A percentile compares a stretch with the other conserved stretches of the same genome.
These are phyloP conservation scores for Leuctra nigra DNA, from an alignment of 2,888 invertebrate genomes.

Conservation along the genomic window DNA sequence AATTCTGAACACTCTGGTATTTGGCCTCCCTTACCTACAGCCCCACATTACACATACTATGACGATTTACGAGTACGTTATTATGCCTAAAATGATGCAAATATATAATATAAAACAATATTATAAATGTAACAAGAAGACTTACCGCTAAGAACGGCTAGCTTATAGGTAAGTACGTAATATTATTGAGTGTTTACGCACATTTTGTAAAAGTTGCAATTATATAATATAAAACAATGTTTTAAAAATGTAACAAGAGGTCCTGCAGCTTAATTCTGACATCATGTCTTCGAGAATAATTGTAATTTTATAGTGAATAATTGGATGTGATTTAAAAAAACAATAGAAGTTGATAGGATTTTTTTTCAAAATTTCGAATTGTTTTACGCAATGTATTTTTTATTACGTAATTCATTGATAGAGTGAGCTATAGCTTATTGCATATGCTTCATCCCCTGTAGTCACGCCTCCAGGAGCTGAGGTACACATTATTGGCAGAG, in stretches of 20 bases:
- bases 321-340: too few relatives aligned
- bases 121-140: neutral
- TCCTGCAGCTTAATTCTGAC: neutral
- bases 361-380: too few relatives aligned
- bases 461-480: neutral
- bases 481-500: constrained; percentile 27
- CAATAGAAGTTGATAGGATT: too few relatives aligned
- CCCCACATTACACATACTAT: neutral
- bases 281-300: neutral
- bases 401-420: constrained; percentile 26
- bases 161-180: neutral
- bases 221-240: neutral
- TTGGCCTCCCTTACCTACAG: neutral
- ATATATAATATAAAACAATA: neutral
- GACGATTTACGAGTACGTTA: neutral
- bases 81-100: neutral
- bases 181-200: neutral
- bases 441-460: constrained; percentile 11
- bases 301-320: too few relatives aligned
- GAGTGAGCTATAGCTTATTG: constrained; percentile 27
- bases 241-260: neutral
- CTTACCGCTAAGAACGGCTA: neutral
- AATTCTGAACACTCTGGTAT: neutral
- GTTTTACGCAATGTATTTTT: too few relatives aligned
- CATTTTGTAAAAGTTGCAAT: neutral